Conservation (phyloP, 2,888 invertebrate genomes). For the Dynastes grantii region DNA sequence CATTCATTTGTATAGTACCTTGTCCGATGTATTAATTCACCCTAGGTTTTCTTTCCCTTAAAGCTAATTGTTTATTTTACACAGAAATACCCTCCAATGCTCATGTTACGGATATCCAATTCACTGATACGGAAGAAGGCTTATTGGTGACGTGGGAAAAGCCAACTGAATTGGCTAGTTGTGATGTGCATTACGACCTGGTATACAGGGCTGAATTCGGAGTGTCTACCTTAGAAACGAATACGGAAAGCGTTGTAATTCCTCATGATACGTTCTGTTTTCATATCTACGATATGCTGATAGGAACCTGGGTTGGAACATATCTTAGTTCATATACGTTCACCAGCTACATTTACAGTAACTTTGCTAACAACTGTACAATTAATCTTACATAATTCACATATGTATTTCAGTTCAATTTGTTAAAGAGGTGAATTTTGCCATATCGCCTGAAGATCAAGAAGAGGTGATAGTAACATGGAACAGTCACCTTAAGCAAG, state of each 20-base stretch:
- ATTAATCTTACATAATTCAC: no score
- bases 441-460: not conserved
- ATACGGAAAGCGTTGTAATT: not conserved
- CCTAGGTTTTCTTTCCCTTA: no score
- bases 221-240: not conserved
- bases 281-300: no score
- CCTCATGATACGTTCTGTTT: not conserved
- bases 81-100: not conserved
- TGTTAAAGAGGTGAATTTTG: not conserved
- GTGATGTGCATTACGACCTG: not conserved
- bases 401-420: no score
- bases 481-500: not conserved
- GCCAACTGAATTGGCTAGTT: not conserved
- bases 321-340: no score
- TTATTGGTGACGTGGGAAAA: constrained; percentile 3
- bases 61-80: not conserved
- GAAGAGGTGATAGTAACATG: not conserved
- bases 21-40: no score
- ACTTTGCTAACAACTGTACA: no score
- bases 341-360: no score
- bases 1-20: no score
- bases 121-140: not conserved
- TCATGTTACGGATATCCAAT: not conserved
- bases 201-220: not conserved
- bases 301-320: no score